Evolutionary conservation across 2,113 vertebrate genomes (phyloP).

Genomic region (Mus spicilegus): DNA sequence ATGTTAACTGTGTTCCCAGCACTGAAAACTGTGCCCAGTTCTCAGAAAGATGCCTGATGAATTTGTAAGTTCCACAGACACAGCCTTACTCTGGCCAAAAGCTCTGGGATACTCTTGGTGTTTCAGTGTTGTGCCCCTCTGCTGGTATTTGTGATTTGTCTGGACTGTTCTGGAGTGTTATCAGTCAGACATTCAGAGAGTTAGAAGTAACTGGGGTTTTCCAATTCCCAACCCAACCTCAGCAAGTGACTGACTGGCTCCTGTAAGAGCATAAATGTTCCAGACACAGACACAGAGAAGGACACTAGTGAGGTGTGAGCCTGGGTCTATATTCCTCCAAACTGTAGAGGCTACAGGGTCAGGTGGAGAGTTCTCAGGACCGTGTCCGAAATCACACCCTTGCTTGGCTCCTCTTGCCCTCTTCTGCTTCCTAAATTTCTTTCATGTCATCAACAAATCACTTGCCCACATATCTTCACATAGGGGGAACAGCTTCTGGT

Average conservation of each 20-base stretch:
- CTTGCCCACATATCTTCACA: background rate
- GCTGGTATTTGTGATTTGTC: background rate
- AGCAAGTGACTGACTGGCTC: background rate
- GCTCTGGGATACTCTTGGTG: background rate
- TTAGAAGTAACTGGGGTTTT: background rate
- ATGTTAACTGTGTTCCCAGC: background rate
- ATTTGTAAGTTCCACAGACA: fast-evolving
- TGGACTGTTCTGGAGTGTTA: background rate
- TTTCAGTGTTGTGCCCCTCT: background rate
- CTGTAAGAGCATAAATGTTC: background rate
- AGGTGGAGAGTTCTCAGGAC: background rate
- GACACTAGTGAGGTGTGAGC: background rate
- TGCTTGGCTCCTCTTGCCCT: background rate
- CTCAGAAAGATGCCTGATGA: background rate
- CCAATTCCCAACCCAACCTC: background rate
- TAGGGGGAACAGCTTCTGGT: background rate
- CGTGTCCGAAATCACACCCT: background rate
- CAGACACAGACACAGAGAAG: background rate
- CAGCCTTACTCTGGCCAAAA: background rate
- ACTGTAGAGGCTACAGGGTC: background rate
- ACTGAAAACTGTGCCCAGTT: too few species aligned
- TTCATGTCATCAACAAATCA: background rate
- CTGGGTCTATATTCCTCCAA: background rate
- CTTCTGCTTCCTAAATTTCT: background rate
- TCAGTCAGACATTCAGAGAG: background rate